phyloP scores from a whole-genome alignment of 2,113 vertebrate genomes.

The Isichthys henryi region DNA sequence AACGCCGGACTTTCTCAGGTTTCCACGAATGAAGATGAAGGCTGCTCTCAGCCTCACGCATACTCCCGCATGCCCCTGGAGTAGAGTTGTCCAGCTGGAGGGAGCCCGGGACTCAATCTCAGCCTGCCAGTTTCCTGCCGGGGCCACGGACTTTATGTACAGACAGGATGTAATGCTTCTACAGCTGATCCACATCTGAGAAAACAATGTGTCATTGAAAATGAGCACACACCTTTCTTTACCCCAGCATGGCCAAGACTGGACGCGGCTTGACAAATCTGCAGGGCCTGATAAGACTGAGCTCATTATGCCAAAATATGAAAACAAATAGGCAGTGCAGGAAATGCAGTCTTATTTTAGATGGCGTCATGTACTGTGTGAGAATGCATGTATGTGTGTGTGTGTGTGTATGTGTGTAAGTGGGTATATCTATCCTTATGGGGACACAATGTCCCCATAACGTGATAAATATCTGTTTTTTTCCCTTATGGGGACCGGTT shows the following conservation, averaged over 20 bases:
- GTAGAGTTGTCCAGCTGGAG: slow-evolving; percentile 33
- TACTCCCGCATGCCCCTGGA: slow-evolving; percentile 23
- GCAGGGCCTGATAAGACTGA: slow-evolving; percentile 63
- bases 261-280: slow-evolving; percentile 62
- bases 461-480: too few relatives aligned
- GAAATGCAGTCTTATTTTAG: background rate
- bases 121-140: slow-evolving; percentile 48
- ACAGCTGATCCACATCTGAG: slow-evolving; percentile 65
- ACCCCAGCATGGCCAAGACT: slow-evolving; percentile 43
- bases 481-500: too few relatives aligned
- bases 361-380: background rate
- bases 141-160: slow-evolving; percentile 50
- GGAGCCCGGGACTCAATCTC: slow-evolving; percentile 41
- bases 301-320: background rate
- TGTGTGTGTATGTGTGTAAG: background rate
- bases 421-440: too few relatives aligned
- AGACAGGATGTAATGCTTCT: slow-evolving; percentile 73
- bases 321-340: background rate
- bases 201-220: slow-evolving; percentile 78
- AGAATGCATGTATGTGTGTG: background rate
- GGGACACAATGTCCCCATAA: too few relatives aligned
- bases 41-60: background rate
- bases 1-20: background rate
- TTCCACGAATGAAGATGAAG: background rate
- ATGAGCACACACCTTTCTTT: slow-evolving; percentile 51